phyloP scores from a whole-genome alignment of 2,888 invertebrate species.

The Ariolimax columbianus region DNA sequence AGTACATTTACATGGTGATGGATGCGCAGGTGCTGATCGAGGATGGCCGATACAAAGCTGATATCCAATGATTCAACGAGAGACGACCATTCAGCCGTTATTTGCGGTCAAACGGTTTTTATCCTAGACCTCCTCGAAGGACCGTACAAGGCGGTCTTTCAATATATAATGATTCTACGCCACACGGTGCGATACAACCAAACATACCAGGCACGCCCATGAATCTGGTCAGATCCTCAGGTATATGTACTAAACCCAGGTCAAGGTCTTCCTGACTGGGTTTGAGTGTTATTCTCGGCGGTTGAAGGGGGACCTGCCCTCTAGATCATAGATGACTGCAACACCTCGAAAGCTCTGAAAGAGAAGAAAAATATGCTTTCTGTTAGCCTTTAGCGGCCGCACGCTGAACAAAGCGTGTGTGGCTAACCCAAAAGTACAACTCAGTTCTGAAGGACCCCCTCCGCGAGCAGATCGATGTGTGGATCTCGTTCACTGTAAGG shows the following conservation, averaged over 20 bases:
- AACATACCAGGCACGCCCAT: not conserved
- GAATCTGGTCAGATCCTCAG: not conserved
- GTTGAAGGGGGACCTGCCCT: not conserved
- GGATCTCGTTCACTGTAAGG: slow-evolving; percentile 13
- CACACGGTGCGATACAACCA: not conserved
- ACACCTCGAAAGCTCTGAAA: not conserved
- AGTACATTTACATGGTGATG: not conserved
- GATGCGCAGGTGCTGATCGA: not conserved
- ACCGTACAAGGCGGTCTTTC: not conserved
- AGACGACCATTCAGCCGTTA: not conserved
- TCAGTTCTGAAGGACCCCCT: not conserved
- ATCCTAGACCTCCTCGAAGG: slow-evolving; percentile 9
- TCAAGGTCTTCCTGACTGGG: not conserved
- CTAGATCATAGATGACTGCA: not conserved
- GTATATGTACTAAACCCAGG: not conserved
- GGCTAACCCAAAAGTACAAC: slow-evolving; percentile 12
- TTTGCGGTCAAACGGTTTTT: not conserved
- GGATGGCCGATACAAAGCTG: not conserved
- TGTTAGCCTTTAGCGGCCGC: not conserved
- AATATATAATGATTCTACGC: not conserved
- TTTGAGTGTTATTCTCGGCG: not conserved
- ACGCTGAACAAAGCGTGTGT: not conserved
- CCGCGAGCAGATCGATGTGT: not conserved
- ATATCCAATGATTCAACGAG: not conserved
- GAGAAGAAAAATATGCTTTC: not conserved